Evolutionary conservation across 2,888 invertebrate species (phyloP).

Genomic region (Eremobia ochroleuca): DNA sequence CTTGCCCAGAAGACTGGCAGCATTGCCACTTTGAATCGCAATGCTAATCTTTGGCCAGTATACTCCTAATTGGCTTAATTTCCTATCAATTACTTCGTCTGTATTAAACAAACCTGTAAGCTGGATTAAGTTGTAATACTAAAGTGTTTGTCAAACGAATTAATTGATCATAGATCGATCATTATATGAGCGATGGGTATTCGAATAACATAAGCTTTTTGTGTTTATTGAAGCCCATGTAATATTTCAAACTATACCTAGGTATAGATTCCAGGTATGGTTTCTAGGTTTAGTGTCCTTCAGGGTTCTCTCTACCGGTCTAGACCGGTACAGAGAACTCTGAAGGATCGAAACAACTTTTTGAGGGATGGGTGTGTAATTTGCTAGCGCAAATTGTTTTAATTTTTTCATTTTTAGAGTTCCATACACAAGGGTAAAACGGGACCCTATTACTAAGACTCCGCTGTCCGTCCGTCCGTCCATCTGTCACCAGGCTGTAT

Average conservation of each 20-base stretch:
- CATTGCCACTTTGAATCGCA: not conserved
- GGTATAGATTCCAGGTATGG: too few species aligned
- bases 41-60: not conserved
- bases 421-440: too few species aligned
- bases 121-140: not conserved
- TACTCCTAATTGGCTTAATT: not conserved
- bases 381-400: not conserved
- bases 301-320: too few species aligned
- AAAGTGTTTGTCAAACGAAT: not conserved
- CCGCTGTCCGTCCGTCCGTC: too few species aligned
- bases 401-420: too few species aligned
- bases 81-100: not conserved
- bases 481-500: too few species aligned
- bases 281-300: too few species aligned
- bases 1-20: not conserved
- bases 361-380: not conserved
- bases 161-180: not conserved
- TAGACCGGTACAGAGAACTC: not conserved
- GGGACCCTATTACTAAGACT: too few species aligned
- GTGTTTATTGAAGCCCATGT: constrained; percentile 15
- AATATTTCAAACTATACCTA: not conserved
- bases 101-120: not conserved
- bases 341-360: not conserved
- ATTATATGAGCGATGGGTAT: constrained; percentile 1
- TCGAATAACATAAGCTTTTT: not conserved